A percentile compares a stretch with the other conserved stretches of the same genome.
Evolutionary conservation across 1,140 invertebrate species (phyloP).

Genomic region (Armadillidium nasatum): DNA sequence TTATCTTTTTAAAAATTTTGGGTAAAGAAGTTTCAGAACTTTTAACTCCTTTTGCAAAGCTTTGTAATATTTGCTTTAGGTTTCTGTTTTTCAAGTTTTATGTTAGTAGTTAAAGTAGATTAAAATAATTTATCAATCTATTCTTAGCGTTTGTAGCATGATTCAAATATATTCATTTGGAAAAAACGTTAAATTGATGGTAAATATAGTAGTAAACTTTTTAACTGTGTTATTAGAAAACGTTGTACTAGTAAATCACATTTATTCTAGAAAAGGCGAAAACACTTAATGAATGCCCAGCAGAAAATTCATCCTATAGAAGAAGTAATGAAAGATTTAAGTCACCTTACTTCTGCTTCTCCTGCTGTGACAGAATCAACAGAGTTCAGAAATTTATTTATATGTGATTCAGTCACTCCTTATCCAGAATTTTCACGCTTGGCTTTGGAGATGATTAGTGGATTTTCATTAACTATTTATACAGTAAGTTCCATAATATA

Average conservation of each 20-base stretch:
- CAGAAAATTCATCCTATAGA: neutral
- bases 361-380: neutral
- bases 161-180: too few relatives aligned
- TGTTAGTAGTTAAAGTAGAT: too few relatives aligned
- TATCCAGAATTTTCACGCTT: neutral
- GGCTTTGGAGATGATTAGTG: neutral
- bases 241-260: too few relatives aligned
- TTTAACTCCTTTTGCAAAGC: neutral
- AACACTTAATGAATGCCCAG: neutral
- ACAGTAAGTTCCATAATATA: neutral
- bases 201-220: too few relatives aligned
- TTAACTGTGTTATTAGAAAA: too few relatives aligned
- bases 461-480: slow-evolving; percentile 2
- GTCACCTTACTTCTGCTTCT: neutral
- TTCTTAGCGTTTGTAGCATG: too few relatives aligned
- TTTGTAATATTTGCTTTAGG: too few relatives aligned
- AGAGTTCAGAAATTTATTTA: neutral
- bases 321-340: neutral
- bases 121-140: too few relatives aligned
- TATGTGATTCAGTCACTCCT: neutral
- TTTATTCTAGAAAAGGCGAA: neutral
- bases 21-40: neutral
- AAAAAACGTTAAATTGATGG: too few relatives aligned
- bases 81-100: too few relatives aligned
- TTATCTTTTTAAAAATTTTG: neutral